These are phyloP conservation scores for Melieria picta DNA, from an alignment of 2,888 invertebrate genomes.

Conservation along the genomic window DNA sequence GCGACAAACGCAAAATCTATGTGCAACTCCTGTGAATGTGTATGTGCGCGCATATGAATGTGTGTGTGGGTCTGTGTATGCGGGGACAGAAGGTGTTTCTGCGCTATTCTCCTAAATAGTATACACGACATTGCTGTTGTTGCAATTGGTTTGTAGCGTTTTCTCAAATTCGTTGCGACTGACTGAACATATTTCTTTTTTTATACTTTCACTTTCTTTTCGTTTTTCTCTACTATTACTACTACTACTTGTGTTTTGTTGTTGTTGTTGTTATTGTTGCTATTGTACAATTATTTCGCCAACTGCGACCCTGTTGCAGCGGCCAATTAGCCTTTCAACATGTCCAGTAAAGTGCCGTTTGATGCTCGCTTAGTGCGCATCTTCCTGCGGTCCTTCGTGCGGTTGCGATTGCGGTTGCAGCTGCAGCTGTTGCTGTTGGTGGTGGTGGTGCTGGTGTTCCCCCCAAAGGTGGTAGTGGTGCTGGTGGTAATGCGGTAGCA, in stretches of 20 bases:
- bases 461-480: neutral
- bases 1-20: too few species aligned
- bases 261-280: slow-evolving; percentile 20
- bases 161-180: slow-evolving; percentile 15
- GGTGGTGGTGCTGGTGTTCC: slow-evolving; percentile 17
- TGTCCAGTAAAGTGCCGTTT: neutral
- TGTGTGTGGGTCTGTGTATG: too few species aligned
- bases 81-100: neutral
- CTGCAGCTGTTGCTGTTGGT: slow-evolving; percentile 32
- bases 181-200: slow-evolving; percentile 18
- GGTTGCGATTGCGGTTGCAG: slow-evolving; percentile 25
- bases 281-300: slow-evolving; percentile 8
- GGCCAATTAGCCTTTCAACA: neutral
- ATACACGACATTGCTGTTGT: neutral
- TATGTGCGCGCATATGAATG: too few species aligned
- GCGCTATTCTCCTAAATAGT: neutral
- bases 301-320: slow-evolving; percentile 35
- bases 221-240: too few species aligned
- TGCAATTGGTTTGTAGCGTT: neutral
- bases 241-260: neutral
- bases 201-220: slow-evolving; percentile 12
- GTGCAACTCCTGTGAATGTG: too few species aligned
- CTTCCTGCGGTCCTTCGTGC: slow-evolving; percentile 33
- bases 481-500: slow-evolving; percentile 13
- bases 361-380: slow-evolving; percentile 35